Conservation (phyloP, 2,113 vertebrate species). For the Anser cygnoides region DNA sequence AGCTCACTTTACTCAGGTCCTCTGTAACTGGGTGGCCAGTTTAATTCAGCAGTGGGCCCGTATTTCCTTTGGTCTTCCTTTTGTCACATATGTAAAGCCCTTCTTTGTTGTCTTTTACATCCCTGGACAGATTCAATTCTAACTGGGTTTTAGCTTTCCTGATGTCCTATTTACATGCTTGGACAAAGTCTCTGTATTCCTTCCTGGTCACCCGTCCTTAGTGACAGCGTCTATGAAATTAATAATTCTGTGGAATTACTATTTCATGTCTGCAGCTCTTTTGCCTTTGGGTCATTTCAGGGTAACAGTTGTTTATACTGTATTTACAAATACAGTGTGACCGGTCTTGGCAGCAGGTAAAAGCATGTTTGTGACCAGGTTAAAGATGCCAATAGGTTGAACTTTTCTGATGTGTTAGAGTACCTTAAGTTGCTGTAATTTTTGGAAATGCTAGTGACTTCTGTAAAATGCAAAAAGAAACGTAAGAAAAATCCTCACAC, state of each 20-base stretch:
- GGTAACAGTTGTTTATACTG: slow-evolving; percentile 32
- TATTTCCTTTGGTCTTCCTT: not conserved
- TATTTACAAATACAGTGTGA: slow-evolving; percentile 53
- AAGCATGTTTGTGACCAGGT: slow-evolving; percentile 30
- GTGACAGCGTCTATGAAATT: not conserved
- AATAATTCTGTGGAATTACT: not conserved
- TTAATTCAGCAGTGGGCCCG: too few relatives aligned
- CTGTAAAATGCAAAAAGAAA: not conserved
- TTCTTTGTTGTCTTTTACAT: not conserved
- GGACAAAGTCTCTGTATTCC: not conserved
- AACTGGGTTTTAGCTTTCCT: not conserved
- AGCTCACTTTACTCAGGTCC: not conserved
- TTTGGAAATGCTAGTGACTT: not conserved
- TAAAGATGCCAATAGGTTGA: not conserved
- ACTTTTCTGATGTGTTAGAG: slow-evolving; percentile 1
- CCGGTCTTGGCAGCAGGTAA: slow-evolving; percentile 32
- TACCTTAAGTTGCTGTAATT: not conserved
- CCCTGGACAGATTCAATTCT: not conserved
- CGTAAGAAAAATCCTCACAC: not conserved
- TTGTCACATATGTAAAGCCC: not conserved
- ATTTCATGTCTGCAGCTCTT: not conserved
- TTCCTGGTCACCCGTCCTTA: not conserved
- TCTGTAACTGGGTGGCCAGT: too few relatives aligned
- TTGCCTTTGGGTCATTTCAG: slow-evolving; percentile 42
- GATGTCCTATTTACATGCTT: not conserved